Evolutionary conservation across 2,888 invertebrate species (phyloP), one percentile per base, ranked within the genome.

Genomic region (Ormia ochracea): DNA sequence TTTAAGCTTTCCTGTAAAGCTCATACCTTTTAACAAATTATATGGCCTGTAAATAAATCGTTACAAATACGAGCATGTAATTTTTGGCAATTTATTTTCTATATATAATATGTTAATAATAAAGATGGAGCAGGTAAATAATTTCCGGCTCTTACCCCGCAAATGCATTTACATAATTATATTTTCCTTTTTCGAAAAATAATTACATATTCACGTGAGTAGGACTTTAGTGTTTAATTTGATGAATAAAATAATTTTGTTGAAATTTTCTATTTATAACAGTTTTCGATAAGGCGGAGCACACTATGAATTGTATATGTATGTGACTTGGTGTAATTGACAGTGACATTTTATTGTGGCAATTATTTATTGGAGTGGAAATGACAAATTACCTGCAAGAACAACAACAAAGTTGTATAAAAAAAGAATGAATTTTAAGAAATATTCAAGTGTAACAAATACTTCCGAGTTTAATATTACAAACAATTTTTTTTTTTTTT

Each of bases 381-480:
- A 69, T 48, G 45, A 41, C 0, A 56, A 50, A 72, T 72, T 72
- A 72, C 70, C 61, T 72, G 70, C 1, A 61, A 61, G n/a, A n/a
- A n/a, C n/a, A n/a, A n/a, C n/a, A n/a, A n/a, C n/a, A n/a, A n/a
- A n/a, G n/a, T n/a, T n/a, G n/a, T n/a, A n/a, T n/a, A n/a, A 72
- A 12, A 17, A 41, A 33, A 56, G 2, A 17, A 36, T 28, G 31
- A 23, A 36, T 50, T 12, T 14, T 4, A 28, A 50, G 21, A 5
- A 26, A 41, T 21, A 50, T 17, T 7, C 59, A 17, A 28, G 4
- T 12, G 3, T 3, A 7, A 38, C 12, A 17, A 43, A 41, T 14
- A 3, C 2, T 33, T 19, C 3, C 17, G 33, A 10, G 5, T 4
- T 52, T 1, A 31, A 28, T 31, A 19, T 31, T 1, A 38, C 14